Evolutionary conservation across 2,113 vertebrate species (phyloP).

Genomic region (Paradisaea rubra): DNA sequence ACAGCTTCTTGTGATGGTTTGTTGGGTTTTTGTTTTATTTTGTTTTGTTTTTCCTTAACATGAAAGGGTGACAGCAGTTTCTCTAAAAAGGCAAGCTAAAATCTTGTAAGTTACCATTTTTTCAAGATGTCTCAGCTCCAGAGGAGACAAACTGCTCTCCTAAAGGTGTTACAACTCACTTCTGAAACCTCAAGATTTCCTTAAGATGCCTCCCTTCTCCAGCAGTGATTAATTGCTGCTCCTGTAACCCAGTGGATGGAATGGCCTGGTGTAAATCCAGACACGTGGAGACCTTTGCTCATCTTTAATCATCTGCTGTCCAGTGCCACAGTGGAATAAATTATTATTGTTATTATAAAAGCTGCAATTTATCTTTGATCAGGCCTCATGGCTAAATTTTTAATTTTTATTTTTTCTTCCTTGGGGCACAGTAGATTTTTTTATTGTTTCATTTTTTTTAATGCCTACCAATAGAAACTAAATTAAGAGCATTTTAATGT

Average conservation of each 20-base stretch:
- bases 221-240: neutral
- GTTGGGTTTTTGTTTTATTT: neutral
- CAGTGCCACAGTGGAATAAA: neutral
- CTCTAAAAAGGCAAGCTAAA: neutral
- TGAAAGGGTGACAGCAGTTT: neutral
- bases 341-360: neutral
- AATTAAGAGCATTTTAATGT: neutral
- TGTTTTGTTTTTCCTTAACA: neutral
- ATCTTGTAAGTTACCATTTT: neutral
- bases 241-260: neutral
- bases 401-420: neutral
- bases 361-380: neutral
- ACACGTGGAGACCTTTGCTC: neutral
- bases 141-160: neutral
- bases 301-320: neutral
- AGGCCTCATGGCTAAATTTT: neutral
- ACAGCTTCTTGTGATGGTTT: rapidly evolving
- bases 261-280: neutral
- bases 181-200: neutral
- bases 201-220: neutral
- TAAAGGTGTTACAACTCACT: neutral
- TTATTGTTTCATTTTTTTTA: no score
- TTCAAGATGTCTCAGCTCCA: neutral
- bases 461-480: neutral
- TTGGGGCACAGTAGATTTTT: neutral